Percentiles rank a stretch among this genome's conserved stretches.
Conservation (phyloP, 92 coral and sea anemone species). For the Parazoanthus swiftii region DNA sequence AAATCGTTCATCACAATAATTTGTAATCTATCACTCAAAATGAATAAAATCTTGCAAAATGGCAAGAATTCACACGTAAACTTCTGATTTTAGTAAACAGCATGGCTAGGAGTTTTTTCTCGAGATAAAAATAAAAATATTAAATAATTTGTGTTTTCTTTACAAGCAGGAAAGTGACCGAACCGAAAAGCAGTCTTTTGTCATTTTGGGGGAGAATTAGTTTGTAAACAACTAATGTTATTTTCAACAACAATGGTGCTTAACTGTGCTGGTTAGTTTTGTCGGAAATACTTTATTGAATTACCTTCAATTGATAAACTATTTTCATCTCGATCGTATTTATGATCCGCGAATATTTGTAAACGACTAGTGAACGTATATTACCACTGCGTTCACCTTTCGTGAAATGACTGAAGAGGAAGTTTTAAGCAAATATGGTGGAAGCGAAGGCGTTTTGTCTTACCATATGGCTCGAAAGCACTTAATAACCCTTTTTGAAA, state of each 20-base stretch:
- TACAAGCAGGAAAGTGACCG: not conserved
- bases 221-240: slow-evolving; percentile 2
- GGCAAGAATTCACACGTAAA: too few species aligned
- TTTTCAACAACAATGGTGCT: slow-evolving; percentile 3
- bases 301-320: not conserved
- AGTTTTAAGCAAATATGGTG: not conserved
- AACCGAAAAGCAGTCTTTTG: not conserved
- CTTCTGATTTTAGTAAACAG: not conserved
- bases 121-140: not conserved
- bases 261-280: not conserved
- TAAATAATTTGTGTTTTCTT: not conserved
- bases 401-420: not conserved
- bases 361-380: not conserved
- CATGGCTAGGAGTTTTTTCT: not conserved
- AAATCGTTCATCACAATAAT: not conserved
- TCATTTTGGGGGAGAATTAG: not conserved
- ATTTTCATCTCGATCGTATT: not conserved
- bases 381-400: not conserved
- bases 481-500: slow-evolving; percentile 1
- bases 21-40: too few species aligned
- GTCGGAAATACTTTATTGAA: not conserved
- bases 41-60: too few species aligned
- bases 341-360: slow-evolving; percentile 1
- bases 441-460: not conserved
- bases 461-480: slow-evolving; percentile 7